Percentiles rank a stretch among this genome's conserved stretches.
These are phyloP conservation scores for Caenorhabditis elegans DNA, from an alignment of 1,140 invertebrate genomes.

Conservation along the genomic window WBcel235 BX284603.4:8910001-8910500, in stretches of 20 bases:
- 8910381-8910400: conserved; percentile 11
- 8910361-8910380: conserved; percentile 62
- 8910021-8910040: background rate
- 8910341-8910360: conserved; percentile 62
- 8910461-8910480: conserved; percentile 92
- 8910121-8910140: conserved; percentile 86
- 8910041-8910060: too few species aligned
- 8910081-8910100: conserved; percentile 42
- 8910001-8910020: background rate
- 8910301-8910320: too few species aligned
- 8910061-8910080: conserved; percentile 1
- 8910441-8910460: conserved; percentile 82
- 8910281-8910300: too few species aligned
- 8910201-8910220: background rate
- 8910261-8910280: background rate
- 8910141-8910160: conserved; percentile 76
- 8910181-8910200: background rate
- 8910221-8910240: background rate
- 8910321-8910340: conserved; percentile 58
- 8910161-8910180: conserved; percentile 5
- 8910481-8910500: conserved; percentile 93
- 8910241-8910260: conserved; percentile 2
- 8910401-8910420: conserved; percentile 52
- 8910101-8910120: conserved; percentile 74
- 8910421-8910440: conserved; percentile 68